Evolutionary conservation across 2,113 vertebrate genomes (phyloP).

Genomic region (Lethenteron reissneri): DNA sequence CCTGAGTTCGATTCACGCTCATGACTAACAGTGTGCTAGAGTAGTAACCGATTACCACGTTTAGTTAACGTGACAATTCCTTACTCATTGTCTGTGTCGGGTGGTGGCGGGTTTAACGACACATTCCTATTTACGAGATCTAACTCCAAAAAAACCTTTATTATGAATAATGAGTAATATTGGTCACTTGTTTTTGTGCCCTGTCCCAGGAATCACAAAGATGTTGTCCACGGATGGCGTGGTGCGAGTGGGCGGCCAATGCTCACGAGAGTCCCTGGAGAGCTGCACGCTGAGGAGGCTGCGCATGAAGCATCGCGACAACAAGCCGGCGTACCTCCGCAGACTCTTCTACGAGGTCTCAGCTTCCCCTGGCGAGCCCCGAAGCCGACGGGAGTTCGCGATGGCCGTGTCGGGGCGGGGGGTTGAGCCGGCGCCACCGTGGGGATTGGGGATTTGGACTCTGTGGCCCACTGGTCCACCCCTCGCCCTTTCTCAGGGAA

Average conservation of each 20-base stretch:
- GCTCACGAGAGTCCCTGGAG: conserved; percentile 48
- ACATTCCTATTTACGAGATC: too few relatives aligned
- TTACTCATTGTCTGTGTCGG: too few relatives aligned
- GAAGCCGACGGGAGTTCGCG: too few relatives aligned
- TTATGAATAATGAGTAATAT: neutral
- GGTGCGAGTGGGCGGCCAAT: conserved; percentile 62
- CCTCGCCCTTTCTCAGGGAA: too few relatives aligned
- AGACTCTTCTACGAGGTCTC: conserved; percentile 27
- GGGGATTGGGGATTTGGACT: too few relatives aligned
- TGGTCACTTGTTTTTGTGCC: conserved; percentile 7
- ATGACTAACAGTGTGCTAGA: neutral
- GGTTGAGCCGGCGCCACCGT: too few relatives aligned
- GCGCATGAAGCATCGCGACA: conserved; percentile 16
- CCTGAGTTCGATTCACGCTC: neutral
- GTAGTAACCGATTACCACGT: neutral
- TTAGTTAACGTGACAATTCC: too few relatives aligned
- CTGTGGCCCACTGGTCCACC: too few relatives aligned
- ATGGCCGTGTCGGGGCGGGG: too few relatives aligned
- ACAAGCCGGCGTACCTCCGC: conserved; percentile 23
- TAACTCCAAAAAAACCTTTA: neutral
- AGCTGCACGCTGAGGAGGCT: conserved; percentile 42
- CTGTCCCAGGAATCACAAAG: conserved; percentile 34
- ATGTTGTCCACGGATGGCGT: conserved; percentile 34
- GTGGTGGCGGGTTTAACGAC: too few relatives aligned
- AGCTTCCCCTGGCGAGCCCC: too few relatives aligned